phyloP scores from a whole-genome alignment of 2,113 vertebrate genomes.

The Nycticryphes semicollaris region DNA sequence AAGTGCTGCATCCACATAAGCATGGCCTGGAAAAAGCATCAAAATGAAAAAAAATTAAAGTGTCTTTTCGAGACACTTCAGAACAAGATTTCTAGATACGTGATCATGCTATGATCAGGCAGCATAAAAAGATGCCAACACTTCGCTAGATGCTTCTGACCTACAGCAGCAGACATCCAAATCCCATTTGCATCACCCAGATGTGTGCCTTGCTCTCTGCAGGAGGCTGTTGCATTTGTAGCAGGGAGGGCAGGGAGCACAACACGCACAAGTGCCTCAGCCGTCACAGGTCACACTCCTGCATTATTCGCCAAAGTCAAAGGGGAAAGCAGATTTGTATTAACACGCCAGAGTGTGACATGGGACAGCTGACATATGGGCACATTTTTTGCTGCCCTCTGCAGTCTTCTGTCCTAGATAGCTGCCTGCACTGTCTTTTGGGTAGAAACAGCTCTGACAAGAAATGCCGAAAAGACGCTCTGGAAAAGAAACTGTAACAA shows the following conservation, averaged over 20 bases:
- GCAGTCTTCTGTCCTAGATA: background rate
- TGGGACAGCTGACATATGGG: background rate
- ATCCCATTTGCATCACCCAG: background rate
- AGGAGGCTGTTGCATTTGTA: background rate
- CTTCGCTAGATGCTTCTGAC: background rate
- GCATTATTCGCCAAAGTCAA: background rate
- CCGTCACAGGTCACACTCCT: background rate
- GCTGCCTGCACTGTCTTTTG: background rate
- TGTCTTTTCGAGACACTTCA: background rate
- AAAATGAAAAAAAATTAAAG: background rate
- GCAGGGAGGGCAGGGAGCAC: background rate
- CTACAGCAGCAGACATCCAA: background rate
- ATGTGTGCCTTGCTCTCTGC: background rate
- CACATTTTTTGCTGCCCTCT: background rate
- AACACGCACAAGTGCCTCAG: background rate
- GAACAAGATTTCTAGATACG: background rate
- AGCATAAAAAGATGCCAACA: background rate
- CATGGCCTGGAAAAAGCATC: background rate
- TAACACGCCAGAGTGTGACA: background rate
- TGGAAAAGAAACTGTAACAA: background rate
- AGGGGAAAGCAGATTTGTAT: background rate
- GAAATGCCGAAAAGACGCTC: background rate
- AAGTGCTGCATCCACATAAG: background rate
- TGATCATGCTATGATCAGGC: background rate
- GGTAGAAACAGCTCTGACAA: background rate